Base-by-base conservation (phyloP, 2,797 vertebrate genomes). In the Chloroceryle amazona region DNA sequence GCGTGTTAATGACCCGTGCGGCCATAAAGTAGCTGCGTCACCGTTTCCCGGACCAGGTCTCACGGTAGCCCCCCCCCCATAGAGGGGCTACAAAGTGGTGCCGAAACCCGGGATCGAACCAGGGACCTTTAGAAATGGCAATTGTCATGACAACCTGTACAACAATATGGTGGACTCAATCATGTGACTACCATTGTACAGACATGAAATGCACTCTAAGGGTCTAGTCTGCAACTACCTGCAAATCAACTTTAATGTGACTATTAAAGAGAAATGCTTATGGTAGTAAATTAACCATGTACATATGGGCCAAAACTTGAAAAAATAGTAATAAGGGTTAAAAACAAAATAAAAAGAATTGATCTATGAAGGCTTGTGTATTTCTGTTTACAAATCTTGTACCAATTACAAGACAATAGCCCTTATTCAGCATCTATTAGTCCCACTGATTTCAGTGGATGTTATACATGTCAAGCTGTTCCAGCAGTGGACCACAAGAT, bases 81-180 rank as follows among this genome's bases (percentile, higher is more conserved):
- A n/a, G n/a, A n/a, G n/a, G n/a, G n/a, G n/a, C n/a, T n/a, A n/a
- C n/a, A n/a, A 37, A 37, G 35, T 37, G 35, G 35, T 97, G 96
- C 97, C 96, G 96, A 98, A 98, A 98, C 98, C 97, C 97, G 97
- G 98, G 98, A 98, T 97, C 96, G 97, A 98, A 98, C 97, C 98
- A 98, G 97, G 97, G 97, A 98, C 97, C 97, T 98, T 98, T 98
- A 89, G 73, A 93, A 94, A 89, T 25, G 14, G 41, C 26, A 89
- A 78, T 41, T 85, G 70, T 54, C 37, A 26, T 20, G 6, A 63
- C 14, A 68, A 70, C 66, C 55, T 72, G 44, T 49, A 71, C 61
- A 93, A 67, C 13, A 92, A 46, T 44, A 67, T 44, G 25, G 72
- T 79, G 54, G 87, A 74, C 61, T 66, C 25, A 60, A 13, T 68